Evolutionary conservation across 2,888 invertebrate genomes (phyloP).

Genomic region (Eudasyphora cyanicolor): DNA sequence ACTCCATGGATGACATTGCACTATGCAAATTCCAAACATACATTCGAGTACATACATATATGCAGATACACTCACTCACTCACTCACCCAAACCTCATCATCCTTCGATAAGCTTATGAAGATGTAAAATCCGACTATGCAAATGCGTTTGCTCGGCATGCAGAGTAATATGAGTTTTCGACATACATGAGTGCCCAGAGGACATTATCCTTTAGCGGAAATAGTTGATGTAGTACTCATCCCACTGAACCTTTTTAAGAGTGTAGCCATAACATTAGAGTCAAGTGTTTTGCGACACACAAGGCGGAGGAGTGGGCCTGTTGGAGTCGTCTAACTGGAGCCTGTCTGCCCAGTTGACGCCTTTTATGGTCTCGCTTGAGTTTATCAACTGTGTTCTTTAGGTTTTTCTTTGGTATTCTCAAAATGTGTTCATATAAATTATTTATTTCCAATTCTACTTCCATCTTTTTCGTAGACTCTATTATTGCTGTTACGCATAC

Average conservation of each 20-base stretch:
- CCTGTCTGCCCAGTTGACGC: constrained; percentile 57
- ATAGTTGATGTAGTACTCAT: not conserved
- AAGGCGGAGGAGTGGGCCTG: not conserved
- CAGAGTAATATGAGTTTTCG: no score
- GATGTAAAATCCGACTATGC: not conserved
- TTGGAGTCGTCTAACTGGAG: constrained; percentile 55
- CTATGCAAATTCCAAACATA: not conserved
- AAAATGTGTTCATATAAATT: constrained; percentile 17
- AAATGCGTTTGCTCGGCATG: no score
- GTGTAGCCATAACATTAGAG: constrained; percentile 13
- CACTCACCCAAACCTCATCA: no score
- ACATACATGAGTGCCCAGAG: no score
- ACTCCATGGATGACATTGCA: no score
- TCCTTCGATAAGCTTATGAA: not conserved
- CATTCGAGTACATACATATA: no score
- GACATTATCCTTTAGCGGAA: no score
- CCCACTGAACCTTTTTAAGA: not conserved
- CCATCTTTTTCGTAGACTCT: not conserved
- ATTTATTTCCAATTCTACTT: not conserved
- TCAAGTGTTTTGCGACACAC: not conserved
- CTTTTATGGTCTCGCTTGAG: constrained; percentile 43
- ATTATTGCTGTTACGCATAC: constrained; percentile 14
- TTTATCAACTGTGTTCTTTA: not conserved
- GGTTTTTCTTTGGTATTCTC: constrained; percentile 4
- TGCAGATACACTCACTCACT: no score